Evolutionary conservation across 2,888 invertebrate genomes (phyloP).

Genomic region (Mythimna vitellina): DNA sequence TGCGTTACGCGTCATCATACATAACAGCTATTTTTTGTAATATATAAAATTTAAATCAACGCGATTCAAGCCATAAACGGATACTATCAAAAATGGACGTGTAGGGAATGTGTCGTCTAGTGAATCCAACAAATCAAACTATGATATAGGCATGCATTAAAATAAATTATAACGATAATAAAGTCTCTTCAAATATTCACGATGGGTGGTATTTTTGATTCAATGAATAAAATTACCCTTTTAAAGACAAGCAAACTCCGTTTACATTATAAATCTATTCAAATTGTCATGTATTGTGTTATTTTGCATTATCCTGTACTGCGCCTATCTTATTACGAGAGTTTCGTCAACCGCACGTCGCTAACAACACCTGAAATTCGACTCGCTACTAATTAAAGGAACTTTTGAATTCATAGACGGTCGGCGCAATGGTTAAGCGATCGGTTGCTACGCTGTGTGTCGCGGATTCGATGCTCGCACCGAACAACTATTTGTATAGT

Average conservation of each 20-base stretch:
- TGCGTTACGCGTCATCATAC: no score
- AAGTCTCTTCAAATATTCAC: background rate
- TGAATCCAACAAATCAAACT: no score
- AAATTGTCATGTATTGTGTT: background rate
- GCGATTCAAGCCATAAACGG: no score
- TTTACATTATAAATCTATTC: background rate
- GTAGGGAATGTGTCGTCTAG: no score
- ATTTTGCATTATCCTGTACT: background rate
- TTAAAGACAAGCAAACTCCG: background rate
- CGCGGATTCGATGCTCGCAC: no score
- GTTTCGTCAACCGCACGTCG: background rate
- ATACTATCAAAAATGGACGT: no score
- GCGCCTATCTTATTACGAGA: background rate
- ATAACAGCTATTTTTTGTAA: no score
- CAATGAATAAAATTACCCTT: background rate
- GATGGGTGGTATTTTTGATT: no score
- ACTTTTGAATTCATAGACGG: background rate
- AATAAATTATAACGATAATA: background rate
- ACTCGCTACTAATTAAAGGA: background rate
- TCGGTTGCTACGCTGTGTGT: no score
- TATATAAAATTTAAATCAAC: no score
- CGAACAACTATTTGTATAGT: background rate
- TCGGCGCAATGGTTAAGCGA: no score
- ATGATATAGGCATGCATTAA: no score
- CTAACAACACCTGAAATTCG: background rate